Percentiles rank a stretch among this genome's conserved stretches.
These are phyloP conservation scores for Rafetus swinhoei DNA, from an alignment of 2,113 vertebrate genomes.

Conservation along the genomic window DNA sequence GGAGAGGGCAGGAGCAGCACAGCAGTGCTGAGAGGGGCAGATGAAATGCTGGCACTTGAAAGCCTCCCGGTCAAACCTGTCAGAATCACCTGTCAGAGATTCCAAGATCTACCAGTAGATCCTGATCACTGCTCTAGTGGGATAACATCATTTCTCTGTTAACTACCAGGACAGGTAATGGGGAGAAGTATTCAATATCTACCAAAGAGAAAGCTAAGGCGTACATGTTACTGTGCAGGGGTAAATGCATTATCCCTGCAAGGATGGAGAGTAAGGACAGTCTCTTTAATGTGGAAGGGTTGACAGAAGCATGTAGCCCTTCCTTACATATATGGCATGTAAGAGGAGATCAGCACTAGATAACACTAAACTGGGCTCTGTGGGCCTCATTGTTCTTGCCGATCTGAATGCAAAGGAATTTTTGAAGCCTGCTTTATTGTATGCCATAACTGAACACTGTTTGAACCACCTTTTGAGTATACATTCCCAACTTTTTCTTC, in stretches of 20 bases:
- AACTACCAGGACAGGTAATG: neutral
- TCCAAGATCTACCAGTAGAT: too few relatives aligned
- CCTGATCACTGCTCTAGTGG: rapidly evolving
- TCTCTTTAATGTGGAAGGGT: neutral
- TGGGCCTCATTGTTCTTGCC: neutral
- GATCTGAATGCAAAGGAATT: neutral
- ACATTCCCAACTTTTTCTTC: neutral
- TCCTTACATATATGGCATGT: rapidly evolving
- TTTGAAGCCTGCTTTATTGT: neutral
- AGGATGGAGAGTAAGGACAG: neutral
- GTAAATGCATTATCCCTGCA: neutral
- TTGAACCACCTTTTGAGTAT: neutral
- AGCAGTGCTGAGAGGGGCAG: too few relatives aligned
- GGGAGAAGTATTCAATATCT: neutral
- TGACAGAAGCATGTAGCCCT: neutral
- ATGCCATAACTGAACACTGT: neutral
- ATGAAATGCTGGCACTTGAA: too few relatives aligned
- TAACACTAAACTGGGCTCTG: rapidly evolving
- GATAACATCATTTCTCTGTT: neutral
- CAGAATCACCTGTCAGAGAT: too few relatives aligned
- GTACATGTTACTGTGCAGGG: neutral
- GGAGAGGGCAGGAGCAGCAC: too few relatives aligned
- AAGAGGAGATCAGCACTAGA: neutral
- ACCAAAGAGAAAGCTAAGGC: neutral
- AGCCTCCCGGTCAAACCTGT: too few relatives aligned